Conservation (phyloP, 2,113 vertebrate species). For the Sardina pilchardus region DNA sequence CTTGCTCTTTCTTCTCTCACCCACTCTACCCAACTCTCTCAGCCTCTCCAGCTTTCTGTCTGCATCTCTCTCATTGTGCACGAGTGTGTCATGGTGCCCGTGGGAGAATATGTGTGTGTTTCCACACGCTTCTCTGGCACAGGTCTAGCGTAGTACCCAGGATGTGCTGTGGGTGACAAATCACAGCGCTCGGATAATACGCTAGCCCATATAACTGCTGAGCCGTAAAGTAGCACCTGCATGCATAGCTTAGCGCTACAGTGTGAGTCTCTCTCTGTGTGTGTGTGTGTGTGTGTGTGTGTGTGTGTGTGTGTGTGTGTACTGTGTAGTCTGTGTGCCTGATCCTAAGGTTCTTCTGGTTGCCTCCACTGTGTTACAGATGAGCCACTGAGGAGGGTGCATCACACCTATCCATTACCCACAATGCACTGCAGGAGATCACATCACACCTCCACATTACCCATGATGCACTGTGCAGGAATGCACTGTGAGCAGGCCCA, state of each 20-base stretch:
- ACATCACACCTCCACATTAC: not conserved
- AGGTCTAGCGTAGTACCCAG: not conserved
- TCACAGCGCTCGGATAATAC: not conserved
- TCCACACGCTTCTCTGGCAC: not conserved
- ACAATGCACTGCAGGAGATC: not conserved
- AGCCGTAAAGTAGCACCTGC: not conserved
- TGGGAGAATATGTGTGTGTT: not conserved
- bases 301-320: not conserved
- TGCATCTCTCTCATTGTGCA: not conserved
- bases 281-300: conserved; percentile 5
- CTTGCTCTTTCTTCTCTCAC: too few species aligned
- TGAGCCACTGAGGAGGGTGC: not conserved
- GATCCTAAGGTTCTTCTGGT: not conserved
- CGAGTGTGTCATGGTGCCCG: not conserved
- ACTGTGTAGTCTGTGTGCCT: not conserved
- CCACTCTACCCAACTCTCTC: not conserved
- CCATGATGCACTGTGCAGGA: not conserved
- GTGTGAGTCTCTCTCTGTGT: not conserved
- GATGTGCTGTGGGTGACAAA: not conserved
- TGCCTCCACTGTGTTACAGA: not conserved
- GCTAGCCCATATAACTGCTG: not conserved
- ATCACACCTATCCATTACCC: not conserved
- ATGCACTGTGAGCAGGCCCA: not conserved
- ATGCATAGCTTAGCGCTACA: not conserved
- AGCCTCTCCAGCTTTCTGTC: not conserved